Evolutionary conservation across 2,888 invertebrate genomes (phyloP), one percentile per base, ranked within the genome.

Genomic region (Dolichopus griseipennis): DNA sequence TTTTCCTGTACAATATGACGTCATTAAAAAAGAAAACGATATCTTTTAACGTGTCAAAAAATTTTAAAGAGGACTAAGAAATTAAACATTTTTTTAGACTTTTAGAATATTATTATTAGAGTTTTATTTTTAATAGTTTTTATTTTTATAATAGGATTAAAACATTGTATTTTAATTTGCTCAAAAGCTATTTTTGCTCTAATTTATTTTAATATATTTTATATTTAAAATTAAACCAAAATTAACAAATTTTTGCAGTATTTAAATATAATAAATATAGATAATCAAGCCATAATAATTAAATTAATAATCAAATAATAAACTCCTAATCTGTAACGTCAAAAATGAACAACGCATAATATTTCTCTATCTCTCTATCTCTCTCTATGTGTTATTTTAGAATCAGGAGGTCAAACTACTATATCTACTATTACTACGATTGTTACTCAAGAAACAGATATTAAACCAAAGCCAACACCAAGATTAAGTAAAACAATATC

Each of bases 391-490:
- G 77, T 79, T 79, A 75, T 80, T 80, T 80, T 82, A 81, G 81
- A 81, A 77, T 76, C 79, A 80, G 77, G 78, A 78, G 78, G 75
- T 76, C 79, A 78, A 73, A 64, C 67, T 68, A 67, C 67, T 61
- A 68, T 68, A 67, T 65, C 64, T 68, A 27, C 27, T 64, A 65
- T 62, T 68, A 65, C 72, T 66, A 70, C 75, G 67, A 71, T 70
- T 68, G 71, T 69, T 68, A 70, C 72, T 65, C 69, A 72, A 68
- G 73, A 73, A 75, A 76, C 81, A 75, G 75, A 75, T 71, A 72
- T 77, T 74, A 68, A 73, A 69, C 84, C 84, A 71, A 83, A 81
- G 79, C 84, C 84, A 73, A 84, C 83, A 76, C 84, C 84, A 67
- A 81, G 84, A 70, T 76, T 76, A 71, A 77, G 75, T 70, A 78